phyloP scores from a whole-genome alignment of 2,888 invertebrate species.

The Dryadula phaetusa region DNA sequence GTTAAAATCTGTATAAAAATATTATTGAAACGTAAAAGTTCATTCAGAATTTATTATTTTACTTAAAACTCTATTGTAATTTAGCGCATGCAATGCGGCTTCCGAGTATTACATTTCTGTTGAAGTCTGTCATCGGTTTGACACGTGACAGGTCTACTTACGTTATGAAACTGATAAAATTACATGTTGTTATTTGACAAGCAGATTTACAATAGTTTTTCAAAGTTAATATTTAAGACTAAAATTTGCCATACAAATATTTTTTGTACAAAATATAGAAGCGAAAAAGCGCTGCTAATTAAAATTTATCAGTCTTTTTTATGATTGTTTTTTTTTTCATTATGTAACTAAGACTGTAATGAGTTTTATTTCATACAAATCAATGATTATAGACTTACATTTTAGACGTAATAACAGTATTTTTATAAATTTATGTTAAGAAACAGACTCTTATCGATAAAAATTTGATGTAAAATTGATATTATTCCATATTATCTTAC shows the following conservation, averaged over 20 bases:
- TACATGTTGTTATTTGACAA: not conserved
- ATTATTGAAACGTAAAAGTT: constrained; percentile 12
- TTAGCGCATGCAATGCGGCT: constrained; percentile 21
- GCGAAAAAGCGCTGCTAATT: no score
- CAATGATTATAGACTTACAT: no score
- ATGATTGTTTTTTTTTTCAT: no score
- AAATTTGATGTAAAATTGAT: not conserved
- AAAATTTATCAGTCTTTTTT: no score
- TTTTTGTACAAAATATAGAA: not conserved
- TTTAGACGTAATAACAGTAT: no score
- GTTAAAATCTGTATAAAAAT: not conserved
- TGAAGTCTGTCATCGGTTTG: constrained; percentile 25
- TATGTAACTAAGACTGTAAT: no score
- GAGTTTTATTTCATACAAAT: no score
- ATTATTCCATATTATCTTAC: constrained; percentile 1
- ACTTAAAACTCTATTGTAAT: constrained; percentile 2
- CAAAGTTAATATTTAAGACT: not conserved
- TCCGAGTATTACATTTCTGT: not conserved
- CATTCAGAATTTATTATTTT: constrained; percentile 22
- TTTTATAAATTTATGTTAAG: not conserved
- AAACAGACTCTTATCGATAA: not conserved
- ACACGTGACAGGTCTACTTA: constrained; percentile 19
- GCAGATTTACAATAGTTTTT: not conserved
- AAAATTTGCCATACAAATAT: not conserved
- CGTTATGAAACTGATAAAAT: constrained; percentile 11